phyloP scores from a whole-genome alignment of 2,888 invertebrate genomes.

The Pyralis farinalis region DNA sequence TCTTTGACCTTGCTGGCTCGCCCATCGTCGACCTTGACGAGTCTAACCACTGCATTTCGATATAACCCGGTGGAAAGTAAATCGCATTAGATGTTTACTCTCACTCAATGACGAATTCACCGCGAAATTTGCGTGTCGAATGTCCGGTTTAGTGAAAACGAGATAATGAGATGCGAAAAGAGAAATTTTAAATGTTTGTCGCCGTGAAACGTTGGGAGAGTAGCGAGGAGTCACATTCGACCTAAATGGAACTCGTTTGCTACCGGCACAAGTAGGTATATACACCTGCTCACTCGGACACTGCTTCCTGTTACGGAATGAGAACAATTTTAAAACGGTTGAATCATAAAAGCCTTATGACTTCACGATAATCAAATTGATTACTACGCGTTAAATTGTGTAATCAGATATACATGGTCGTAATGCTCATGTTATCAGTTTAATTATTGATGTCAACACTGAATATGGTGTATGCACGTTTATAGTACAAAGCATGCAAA shows the following conservation, averaged over 20 bases:
- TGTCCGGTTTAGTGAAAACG: constrained; percentile 72
- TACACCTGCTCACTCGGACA: constrained; percentile 28
- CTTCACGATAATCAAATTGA: neutral
- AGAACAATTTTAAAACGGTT: constrained; percentile 8
- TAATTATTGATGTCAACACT: neutral
- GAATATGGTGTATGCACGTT: neutral
- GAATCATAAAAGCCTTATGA: neutral
- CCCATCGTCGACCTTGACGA: constrained; percentile 62
- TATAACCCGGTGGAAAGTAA: constrained; percentile 61
- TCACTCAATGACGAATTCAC: constrained; percentile 65
- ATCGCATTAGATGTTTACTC: constrained; percentile 62
- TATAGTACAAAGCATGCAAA: neutral
- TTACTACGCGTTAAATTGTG: neutral
- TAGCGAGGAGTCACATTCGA: constrained; percentile 64
- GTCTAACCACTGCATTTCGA: constrained; percentile 33
- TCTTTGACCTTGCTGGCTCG: constrained; percentile 67
- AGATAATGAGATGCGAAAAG: constrained; percentile 77
- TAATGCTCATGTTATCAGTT: neutral
- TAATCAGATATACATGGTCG: neutral
- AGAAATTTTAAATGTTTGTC: constrained; percentile 78
- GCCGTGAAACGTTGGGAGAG: constrained; percentile 73
- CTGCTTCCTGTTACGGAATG: constrained; percentile 41
- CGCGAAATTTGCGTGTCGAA: constrained; percentile 61
- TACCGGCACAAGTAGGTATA: constrained; percentile 36
- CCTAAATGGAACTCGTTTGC: constrained; percentile 71